A percentile compares a stretch with the other conserved stretches of the same genome.
These are phyloP conservation scores for Heliothis virescens DNA, from an alignment of 1,140 invertebrate genomes.

Conservation along the genomic window DNA sequence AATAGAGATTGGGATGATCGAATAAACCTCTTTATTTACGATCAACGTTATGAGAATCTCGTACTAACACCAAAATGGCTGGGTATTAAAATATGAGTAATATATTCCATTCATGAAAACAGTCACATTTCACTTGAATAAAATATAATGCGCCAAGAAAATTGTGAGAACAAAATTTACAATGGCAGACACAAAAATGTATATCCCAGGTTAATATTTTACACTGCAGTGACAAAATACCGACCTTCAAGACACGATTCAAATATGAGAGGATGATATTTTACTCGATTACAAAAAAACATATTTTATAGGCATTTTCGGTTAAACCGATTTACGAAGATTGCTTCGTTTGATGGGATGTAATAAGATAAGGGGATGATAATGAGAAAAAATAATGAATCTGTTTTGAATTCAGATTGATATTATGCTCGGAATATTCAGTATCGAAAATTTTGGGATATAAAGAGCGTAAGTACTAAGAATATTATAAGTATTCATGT, in stretches of 20 bases:
- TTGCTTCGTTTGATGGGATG: slow-evolving; percentile 25
- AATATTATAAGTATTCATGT: too few relatives aligned
- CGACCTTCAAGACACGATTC: slow-evolving; percentile 17
- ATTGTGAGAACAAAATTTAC: slow-evolving; percentile 42
- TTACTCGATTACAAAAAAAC: slow-evolving; percentile 28
- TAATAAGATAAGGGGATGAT: slow-evolving; percentile 29
- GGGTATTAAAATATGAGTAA: slow-evolving; percentile 39
- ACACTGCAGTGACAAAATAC: slow-evolving; percentile 35
- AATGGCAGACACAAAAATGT: slow-evolving; percentile 36
- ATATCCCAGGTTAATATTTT: slow-evolving; percentile 42
- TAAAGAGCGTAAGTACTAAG: too few relatives aligned
- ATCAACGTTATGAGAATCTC: slow-evolving; percentile 33
- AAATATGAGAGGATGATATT: slow-evolving; percentile 26
- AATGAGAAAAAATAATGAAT: background rate
- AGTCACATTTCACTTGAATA: slow-evolving; percentile 34
- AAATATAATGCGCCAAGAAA: slow-evolving; percentile 45
- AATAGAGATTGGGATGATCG: background rate
- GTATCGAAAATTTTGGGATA: background rate
- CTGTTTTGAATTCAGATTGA: background rate
- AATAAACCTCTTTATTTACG: slow-evolving; percentile 36
- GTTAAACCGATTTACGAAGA: slow-evolving; percentile 34
- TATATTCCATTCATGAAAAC: slow-evolving; percentile 42
- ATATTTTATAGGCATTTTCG: slow-evolving; percentile 32
- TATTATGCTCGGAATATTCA: background rate
- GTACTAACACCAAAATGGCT: slow-evolving; percentile 14